Conservation (phyloP, 2,888 invertebrate species). For the Mythimna impura region DNA sequence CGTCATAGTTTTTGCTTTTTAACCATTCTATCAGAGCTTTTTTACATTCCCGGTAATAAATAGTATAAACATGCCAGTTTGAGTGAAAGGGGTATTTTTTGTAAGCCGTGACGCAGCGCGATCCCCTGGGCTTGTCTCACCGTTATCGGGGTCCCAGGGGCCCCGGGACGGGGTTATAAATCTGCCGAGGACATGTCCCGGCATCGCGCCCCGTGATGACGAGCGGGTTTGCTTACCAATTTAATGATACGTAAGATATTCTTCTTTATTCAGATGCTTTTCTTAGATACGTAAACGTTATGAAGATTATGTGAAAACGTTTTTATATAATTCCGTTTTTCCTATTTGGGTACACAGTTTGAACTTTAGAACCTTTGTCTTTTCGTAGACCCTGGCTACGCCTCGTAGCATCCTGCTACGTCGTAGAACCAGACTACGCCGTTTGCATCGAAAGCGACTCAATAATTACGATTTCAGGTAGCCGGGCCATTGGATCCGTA, state of each 20-base stretch:
- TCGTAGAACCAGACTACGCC: slow-evolving; percentile 20
- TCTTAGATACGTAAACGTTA: slow-evolving; percentile 19
- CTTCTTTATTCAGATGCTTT: slow-evolving; percentile 32
- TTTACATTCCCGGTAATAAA: slow-evolving; percentile 22
- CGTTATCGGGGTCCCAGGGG: slow-evolving; percentile 58
- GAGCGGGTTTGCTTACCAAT: slow-evolving; percentile 32
- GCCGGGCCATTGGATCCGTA: slow-evolving; percentile 24
- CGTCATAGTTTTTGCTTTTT: too few species aligned
- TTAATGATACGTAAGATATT: slow-evolving; percentile 40
- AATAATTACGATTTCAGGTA: slow-evolving; percentile 29
- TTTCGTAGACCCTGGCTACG: slow-evolving; percentile 23
- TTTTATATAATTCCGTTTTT: slow-evolving; percentile 10
- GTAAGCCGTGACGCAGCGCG: slow-evolving; percentile 42
- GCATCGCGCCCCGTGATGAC: slow-evolving; percentile 56
- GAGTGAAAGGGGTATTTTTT: slow-evolving; percentile 62
- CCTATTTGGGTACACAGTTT: not conserved
- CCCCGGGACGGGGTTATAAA: slow-evolving; percentile 59
- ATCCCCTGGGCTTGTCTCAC: slow-evolving; percentile 57
- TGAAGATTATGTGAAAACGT: slow-evolving; percentile 2
- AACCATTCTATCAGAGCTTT: too few species aligned
- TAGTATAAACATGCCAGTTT: slow-evolving; percentile 53
- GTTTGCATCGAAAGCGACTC: slow-evolving; percentile 37
- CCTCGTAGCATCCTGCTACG: slow-evolving; percentile 26
- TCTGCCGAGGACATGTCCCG: slow-evolving; percentile 55
- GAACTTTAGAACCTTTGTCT: slow-evolving; percentile 2